phyloP scores from a whole-genome alignment of 2,113 vertebrate species.

The Meleagris gallopavo region DNA sequence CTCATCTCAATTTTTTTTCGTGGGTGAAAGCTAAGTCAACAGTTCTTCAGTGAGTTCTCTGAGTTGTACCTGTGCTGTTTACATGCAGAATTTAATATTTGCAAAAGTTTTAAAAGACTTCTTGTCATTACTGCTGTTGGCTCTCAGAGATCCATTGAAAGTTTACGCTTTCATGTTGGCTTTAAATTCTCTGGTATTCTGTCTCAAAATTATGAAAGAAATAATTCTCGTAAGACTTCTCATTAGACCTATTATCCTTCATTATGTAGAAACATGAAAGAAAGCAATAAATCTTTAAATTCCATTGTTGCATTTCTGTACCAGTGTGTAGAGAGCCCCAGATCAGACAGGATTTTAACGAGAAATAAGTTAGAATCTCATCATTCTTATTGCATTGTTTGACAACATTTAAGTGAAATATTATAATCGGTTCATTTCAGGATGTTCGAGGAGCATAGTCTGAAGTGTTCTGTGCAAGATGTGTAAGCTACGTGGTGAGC shows the following conservation, averaged over 20 bases:
- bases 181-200: background rate
- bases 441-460: background rate
- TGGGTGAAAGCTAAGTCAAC: background rate
- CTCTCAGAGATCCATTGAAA: background rate
- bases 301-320: background rate
- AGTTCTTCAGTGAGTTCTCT: background rate
- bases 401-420: background rate
- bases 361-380: slow-evolving; percentile 14
- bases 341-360: background rate
- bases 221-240: slow-evolving; percentile 9
- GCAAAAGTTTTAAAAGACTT: background rate
- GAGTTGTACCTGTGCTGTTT: background rate
- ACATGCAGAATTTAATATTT: background rate
- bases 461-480: background rate
- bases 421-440: background rate
- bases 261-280: slow-evolving; percentile 7
- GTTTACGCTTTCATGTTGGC: background rate
- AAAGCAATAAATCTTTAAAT: background rate
- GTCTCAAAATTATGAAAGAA: background rate
- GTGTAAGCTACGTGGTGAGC: background rate
- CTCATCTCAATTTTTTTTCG: background rate
- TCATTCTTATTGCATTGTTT: background rate
- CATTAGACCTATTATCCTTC: background rate
- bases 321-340: background rate
- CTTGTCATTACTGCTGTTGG: background rate